phyloP scores from a whole-genome alignment of 2,113 vertebrate species.

The Cariama cristata region DNA sequence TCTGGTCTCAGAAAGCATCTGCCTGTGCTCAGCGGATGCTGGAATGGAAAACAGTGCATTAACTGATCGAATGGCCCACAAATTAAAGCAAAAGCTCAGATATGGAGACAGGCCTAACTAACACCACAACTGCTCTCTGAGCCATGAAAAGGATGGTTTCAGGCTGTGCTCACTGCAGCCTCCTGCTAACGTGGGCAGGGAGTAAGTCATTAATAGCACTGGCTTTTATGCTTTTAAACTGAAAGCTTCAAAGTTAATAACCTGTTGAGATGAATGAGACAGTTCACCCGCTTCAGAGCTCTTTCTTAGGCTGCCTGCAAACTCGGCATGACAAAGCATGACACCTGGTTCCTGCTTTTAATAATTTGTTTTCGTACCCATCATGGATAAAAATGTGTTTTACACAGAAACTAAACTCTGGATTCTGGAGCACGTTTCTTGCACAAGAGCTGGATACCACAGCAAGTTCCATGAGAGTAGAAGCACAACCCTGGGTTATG shows the following conservation, averaged over 20 bases:
- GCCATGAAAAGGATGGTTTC: neutral
- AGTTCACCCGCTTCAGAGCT: neutral
- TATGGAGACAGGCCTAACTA: neutral
- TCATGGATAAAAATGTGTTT: neutral
- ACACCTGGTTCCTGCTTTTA: neutral
- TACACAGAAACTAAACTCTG: neutral
- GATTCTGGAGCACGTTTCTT: neutral
- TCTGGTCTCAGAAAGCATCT: neutral
- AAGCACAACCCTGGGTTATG: neutral
- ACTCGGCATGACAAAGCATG: neutral
- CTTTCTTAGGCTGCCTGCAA: neutral
- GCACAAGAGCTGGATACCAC: fast-evolving
- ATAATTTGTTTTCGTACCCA: neutral
- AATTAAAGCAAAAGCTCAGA: neutral
- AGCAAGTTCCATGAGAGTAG: neutral
- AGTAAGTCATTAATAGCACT: neutral
- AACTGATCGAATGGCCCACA: neutral
- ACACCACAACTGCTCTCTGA: neutral
- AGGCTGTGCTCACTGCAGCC: neutral
- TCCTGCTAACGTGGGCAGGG: neutral
- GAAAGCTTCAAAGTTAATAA: neutral
- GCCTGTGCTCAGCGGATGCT: fast-evolving
- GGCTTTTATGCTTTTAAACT: neutral
- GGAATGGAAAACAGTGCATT: neutral
- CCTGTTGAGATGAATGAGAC: neutral